A percentile compares a stretch with the other conserved stretches of the same genome.
These are phyloP conservation scores for Xenentodon cancila DNA, from an alignment of 2,797 vertebrate species.

Conservation along the genomic window DNA sequence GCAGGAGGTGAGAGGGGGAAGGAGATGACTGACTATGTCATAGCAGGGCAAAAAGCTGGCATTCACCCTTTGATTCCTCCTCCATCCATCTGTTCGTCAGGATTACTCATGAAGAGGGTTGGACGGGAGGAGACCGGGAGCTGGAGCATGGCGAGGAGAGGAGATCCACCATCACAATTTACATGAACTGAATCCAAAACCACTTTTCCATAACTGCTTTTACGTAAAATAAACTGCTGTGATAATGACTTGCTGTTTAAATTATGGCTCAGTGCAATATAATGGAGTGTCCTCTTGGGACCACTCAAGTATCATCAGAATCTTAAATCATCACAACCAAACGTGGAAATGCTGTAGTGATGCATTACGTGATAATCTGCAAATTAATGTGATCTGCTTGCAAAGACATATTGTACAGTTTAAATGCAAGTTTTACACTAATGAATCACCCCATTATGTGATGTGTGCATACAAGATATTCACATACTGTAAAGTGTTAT, in stretches of 20 bases:
- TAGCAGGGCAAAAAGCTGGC: constrained; percentile 65
- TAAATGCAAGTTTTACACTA: too few relatives aligned
- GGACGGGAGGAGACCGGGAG: constrained; percentile 29
- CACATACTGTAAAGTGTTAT: too few relatives aligned
- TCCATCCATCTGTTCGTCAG: constrained; percentile 75
- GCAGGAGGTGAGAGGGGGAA: constrained; percentile 41
- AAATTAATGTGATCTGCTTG: constrained; percentile 25
- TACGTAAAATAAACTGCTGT: constrained; percentile 30
- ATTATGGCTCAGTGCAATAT: constrained; percentile 32
- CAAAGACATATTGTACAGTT: not conserved
- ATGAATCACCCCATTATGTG: too few relatives aligned
- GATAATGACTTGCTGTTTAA: constrained; percentile 44
- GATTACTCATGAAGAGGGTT: constrained; percentile 63
- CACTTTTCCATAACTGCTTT: constrained; percentile 32
- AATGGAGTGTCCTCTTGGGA: constrained; percentile 27
- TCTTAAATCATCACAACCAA: constrained; percentile 23
- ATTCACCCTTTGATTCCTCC: constrained; percentile 41
- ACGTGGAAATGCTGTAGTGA: constrained; percentile 35
- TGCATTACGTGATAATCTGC: constrained; percentile 53
- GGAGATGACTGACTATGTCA: constrained; percentile 55
- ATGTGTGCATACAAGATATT: too few relatives aligned
- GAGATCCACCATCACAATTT: constrained; percentile 23
- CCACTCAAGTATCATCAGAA: constrained; percentile 29
- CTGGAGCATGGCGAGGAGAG: constrained; percentile 27
- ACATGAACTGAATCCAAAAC: constrained; percentile 27